phyloP scores from a whole-genome alignment of 2,888 invertebrate genomes.

The Mesochorus sp. region DNA sequence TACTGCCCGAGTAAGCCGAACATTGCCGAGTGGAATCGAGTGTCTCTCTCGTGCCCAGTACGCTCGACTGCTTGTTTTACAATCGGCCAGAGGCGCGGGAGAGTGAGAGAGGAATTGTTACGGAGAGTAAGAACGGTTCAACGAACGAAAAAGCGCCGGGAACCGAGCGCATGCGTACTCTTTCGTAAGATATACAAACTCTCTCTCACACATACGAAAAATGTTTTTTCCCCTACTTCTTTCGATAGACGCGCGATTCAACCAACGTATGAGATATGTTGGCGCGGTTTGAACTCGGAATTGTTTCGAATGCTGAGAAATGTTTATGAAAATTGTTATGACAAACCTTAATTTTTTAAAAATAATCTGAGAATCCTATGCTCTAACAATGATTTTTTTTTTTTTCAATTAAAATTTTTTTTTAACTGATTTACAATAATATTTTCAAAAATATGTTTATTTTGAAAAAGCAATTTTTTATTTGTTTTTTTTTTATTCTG shows the following conservation, averaged over 20 bases:
- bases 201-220: too few relatives aligned
- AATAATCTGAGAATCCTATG: too few relatives aligned
- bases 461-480: too few relatives aligned
- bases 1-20: background rate
- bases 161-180: slow-evolving; percentile 75
- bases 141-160: slow-evolving; percentile 77
- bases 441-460: too few relatives aligned
- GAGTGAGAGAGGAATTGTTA: slow-evolving; percentile 22
- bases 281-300: too few relatives aligned
- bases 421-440: background rate
- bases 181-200: slow-evolving; percentile 67
- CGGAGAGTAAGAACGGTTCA: slow-evolving; percentile 72
- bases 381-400: background rate
- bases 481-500: too few relatives aligned
- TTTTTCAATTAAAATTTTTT: background rate
- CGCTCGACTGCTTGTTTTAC: slow-evolving; percentile 6
- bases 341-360: background rate
- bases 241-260: slow-evolving; percentile 29
- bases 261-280: too few relatives aligned
- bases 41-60: background rate
- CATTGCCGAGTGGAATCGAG: slow-evolving; percentile 9
- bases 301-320: too few relatives aligned
- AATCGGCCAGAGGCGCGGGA: slow-evolving; percentile 7
- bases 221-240: slow-evolving; percentile 52
- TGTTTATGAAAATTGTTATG: too few relatives aligned